phyloP scores from a whole-genome alignment of 2,888 invertebrate genomes.

The Drosophila monieri region DNA sequence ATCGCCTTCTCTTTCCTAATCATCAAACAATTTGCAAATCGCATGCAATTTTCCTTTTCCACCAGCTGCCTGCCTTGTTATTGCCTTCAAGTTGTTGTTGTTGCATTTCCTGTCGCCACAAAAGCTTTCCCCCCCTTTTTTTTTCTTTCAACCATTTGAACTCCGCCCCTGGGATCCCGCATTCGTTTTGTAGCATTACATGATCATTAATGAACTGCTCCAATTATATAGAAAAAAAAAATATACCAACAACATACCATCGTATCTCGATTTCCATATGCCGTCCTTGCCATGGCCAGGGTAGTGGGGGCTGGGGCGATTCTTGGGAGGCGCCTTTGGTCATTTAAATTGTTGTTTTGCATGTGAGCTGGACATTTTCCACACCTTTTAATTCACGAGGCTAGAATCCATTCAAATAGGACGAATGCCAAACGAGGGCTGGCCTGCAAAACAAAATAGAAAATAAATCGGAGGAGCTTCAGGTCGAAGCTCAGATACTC shows the following conservation, averaged over 20 bases:
- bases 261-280: slow-evolving; percentile 43
- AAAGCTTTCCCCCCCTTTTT: neutral
- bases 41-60: slow-evolving; percentile 59
- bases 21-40: slow-evolving; percentile 69
- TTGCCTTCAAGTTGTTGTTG: slow-evolving; percentile 22
- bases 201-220: slow-evolving; percentile 70
- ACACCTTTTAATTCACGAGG: slow-evolving; percentile 67
- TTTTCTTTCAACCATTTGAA: neutral
- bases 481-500: neutral
- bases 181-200: slow-evolving; percentile 48
- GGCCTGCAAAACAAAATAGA: slow-evolving; percentile 1
- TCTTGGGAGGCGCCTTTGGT: slow-evolving; percentile 26
- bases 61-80: slow-evolving; percentile 31
- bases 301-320: neutral
- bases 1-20: slow-evolving; percentile 79
- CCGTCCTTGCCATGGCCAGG: too few relatives aligned
- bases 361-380: slow-evolving; percentile 67
- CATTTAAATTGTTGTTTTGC: slow-evolving; percentile 70
- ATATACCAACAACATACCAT: slow-evolving; percentile 28
- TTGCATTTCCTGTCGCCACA: slow-evolving; percentile 59
- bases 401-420: slow-evolving; percentile 25
- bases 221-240: slow-evolving; percentile 57
- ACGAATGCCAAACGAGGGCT: slow-evolving; percentile 31
- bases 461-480: neutral
- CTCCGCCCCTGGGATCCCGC: slow-evolving; percentile 25